These are phyloP conservation scores for Anthoptus insignis DNA, from an alignment of 2,888 invertebrate genomes.

Conservation along the genomic window DNA sequence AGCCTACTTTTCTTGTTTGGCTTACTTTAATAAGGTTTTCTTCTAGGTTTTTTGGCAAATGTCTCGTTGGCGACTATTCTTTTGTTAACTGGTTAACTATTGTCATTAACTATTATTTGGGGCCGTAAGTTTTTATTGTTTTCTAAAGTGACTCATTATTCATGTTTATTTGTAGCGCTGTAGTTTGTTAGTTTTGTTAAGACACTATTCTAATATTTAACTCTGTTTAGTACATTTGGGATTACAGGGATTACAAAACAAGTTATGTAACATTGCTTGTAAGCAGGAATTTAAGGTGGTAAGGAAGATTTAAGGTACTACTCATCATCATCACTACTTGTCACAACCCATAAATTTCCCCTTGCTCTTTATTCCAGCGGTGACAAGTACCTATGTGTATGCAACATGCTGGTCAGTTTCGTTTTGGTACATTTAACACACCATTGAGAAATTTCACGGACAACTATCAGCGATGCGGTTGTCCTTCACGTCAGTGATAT, in stretches of 20 bases:
- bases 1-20: conserved; percentile 35
- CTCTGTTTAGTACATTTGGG: neutral
- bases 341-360: too few species aligned
- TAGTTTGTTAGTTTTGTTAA: neutral
- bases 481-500: too few species aligned
- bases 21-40: conserved; percentile 26
- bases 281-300: too few species aligned
- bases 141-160: conserved; percentile 1
- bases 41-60: conserved; percentile 18
- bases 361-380: too few species aligned
- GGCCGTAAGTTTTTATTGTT: conserved; percentile 9
- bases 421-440: too few species aligned
- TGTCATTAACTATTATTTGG: conserved; percentile 21
- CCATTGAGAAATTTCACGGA: too few species aligned
- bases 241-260: neutral
- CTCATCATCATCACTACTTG: too few species aligned
- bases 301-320: too few species aligned
- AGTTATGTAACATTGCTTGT: too few species aligned
- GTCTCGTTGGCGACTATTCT: conserved; percentile 25
- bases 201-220: neutral
- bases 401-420: too few species aligned
- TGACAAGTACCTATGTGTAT: too few species aligned
- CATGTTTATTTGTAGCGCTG: neutral
- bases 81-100: conserved; percentile 26
- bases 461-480: too few species aligned